A percentile compares a stretch with the other conserved stretches of the same genome.
Evolutionary conservation across 1,140 invertebrate genomes (phyloP).

Genomic region (Drosophila pseudoananassae): DNA sequence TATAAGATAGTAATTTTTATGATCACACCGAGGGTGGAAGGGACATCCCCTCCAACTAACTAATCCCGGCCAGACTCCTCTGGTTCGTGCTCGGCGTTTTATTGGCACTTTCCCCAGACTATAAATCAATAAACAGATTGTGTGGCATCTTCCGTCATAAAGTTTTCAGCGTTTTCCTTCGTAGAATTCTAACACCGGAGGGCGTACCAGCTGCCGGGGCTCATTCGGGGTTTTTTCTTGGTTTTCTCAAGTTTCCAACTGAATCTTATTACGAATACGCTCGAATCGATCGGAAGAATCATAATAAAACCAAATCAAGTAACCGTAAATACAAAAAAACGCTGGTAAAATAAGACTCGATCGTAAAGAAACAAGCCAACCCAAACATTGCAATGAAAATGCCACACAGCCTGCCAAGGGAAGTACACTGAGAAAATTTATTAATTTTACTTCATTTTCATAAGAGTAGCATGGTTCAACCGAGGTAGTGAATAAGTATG

Average conservation of each 20-base stretch:
- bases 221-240: not conserved
- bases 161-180: constrained; percentile 63
- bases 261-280: constrained; percentile 50
- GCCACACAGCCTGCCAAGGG: constrained; percentile 56
- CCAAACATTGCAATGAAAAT: constrained; percentile 56
- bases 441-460: no score
- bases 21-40: constrained; percentile 20
- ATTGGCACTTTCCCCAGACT: constrained; percentile 74
- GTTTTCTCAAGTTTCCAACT: constrained; percentile 12
- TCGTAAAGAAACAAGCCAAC: constrained; percentile 59
- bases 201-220: constrained; percentile 5
- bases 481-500: not conserved
- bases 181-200: constrained; percentile 20
- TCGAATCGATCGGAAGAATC: constrained; percentile 58
- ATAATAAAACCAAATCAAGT: constrained; percentile 58
- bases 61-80: constrained; percentile 46
- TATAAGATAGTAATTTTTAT: constrained; percentile 54
- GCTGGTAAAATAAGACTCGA: constrained; percentile 51
- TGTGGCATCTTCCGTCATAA: constrained; percentile 70
- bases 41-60: constrained; percentile 18
- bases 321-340: constrained; percentile 67
- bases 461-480: no score
- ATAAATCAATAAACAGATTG: constrained; percentile 81
- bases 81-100: constrained; percentile 47
- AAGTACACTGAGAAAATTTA: constrained; percentile 17